A percentile compares a stretch with the other conserved stretches of the same genome.
These are phyloP conservation scores for Bufo gargarizans DNA, from an alignment of 2,113 vertebrate species.

Conservation along the genomic window DNA sequence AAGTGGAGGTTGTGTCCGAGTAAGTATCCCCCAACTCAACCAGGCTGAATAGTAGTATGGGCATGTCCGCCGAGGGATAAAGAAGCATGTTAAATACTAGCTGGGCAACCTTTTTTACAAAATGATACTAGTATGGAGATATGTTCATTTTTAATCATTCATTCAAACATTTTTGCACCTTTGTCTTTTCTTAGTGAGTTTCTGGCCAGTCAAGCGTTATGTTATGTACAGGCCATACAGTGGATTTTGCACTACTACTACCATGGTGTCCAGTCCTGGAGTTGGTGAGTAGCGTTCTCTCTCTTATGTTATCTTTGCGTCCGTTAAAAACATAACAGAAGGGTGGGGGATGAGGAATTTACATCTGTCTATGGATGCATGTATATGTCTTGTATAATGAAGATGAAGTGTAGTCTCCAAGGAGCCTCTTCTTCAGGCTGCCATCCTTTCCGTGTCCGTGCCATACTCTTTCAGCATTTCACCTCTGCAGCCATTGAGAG, in stretches of 20 bases:
- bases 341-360: too few species aligned
- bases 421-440: neutral
- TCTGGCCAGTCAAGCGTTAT: slow-evolving; percentile 88
- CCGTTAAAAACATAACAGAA: too few species aligned
- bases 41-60: too few species aligned
- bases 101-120: too few species aligned
- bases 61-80: too few species aligned
- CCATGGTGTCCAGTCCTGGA: slow-evolving; percentile 98
- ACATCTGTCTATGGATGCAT: neutral
- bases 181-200: slow-evolving; percentile 80
- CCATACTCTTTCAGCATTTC: neutral
- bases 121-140: too few species aligned
- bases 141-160: too few species aligned
- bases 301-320: neutral
- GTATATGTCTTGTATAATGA: neutral
- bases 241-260: slow-evolving; percentile 99
- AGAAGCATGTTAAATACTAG: too few species aligned
- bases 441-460: neutral
- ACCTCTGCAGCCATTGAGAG: neutral
- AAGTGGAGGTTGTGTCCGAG: slow-evolving; percentile 94
- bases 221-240: slow-evolving; percentile 96
- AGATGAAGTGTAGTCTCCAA: neutral
- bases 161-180: slow-evolving; percentile 57
- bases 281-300: slow-evolving; percentile 80
- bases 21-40: slow-evolving; percentile 69